These are phyloP conservation scores for Lacanobia oleracea DNA, from an alignment of 2,888 invertebrate genomes.

Conservation along the genomic window DNA sequence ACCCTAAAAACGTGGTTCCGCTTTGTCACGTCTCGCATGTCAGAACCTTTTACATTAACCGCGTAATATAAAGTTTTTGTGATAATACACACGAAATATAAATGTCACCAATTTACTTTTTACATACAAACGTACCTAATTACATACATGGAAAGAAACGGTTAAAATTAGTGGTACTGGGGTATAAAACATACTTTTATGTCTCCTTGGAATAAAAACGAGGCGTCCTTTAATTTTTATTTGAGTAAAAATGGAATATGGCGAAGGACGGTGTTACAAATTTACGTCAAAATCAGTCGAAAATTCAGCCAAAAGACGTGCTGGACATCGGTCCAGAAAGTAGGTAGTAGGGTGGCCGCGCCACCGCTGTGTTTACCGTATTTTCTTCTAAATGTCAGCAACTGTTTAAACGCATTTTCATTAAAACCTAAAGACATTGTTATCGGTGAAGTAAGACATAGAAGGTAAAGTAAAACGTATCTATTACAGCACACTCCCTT, in stretches of 20 bases:
- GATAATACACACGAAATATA: conserved; percentile 1
- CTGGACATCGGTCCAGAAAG: too few species aligned
- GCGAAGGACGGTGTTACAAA: not conserved
- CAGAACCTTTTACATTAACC: not conserved
- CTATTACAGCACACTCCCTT: too few species aligned
- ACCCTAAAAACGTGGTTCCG: too few species aligned
- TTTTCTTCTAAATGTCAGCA: too few species aligned
- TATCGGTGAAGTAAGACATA: too few species aligned
- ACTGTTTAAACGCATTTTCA: not conserved
- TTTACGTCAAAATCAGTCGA: not conserved
- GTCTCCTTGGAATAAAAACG: not conserved
- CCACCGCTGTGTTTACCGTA: too few species aligned
- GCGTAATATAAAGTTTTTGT: conserved; percentile 16
- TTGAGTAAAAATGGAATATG: not conserved
- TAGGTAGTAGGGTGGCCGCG: too few species aligned
- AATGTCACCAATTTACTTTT: conserved; percentile 5
- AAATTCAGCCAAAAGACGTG: too few species aligned
- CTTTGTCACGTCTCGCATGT: too few species aligned
- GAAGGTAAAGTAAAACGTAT: too few species aligned
- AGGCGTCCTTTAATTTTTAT: not conserved
- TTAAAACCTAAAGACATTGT: not conserved
- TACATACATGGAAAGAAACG: conserved; percentile 1
- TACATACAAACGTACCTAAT: conserved; percentile 11
- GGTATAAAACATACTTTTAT: not conserved
- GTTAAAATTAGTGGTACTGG: not conserved